Percentiles rank a stretch among this genome's conserved stretches.
Evolutionary conservation across 2,888 invertebrate genomes (phyloP).

Genomic region (Agrochola macilenta): DNA sequence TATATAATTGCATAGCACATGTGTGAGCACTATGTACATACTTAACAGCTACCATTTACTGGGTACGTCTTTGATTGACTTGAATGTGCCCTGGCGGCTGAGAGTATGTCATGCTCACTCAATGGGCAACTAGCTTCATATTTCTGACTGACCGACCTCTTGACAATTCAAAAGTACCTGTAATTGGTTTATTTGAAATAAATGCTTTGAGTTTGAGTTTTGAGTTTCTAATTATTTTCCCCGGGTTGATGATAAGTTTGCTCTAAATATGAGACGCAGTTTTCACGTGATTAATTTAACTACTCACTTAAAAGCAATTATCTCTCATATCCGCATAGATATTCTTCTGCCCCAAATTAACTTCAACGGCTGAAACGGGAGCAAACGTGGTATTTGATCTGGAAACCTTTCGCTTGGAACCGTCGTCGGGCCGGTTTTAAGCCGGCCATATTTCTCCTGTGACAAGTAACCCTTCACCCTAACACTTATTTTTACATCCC

Average conservation of each 20-base stretch:
- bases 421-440: neutral
- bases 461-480: neutral
- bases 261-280: no score
- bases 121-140: no score
- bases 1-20: no score
- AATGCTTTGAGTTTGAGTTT: no score
- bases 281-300: neutral
- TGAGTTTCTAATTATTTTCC: neutral
- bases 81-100: no score
- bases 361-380: neutral
- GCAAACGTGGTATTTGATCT: conserved; percentile 33
- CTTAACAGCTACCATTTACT: no score
- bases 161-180: no score
- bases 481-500: conserved; percentile 26
- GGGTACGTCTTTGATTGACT: no score
- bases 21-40: no score
- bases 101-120: no score
- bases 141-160: no score
- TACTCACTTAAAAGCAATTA: neutral
- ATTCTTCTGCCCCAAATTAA: conserved; percentile 6
- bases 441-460: neutral
- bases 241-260: neutral
- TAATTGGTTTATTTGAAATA: no score
- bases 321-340: neutral
- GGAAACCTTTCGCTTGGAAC: conserved; percentile 13